Evolutionary conservation across 2,888 invertebrate genomes (phyloP).

Genomic region (Ophion obscuratus): DNA sequence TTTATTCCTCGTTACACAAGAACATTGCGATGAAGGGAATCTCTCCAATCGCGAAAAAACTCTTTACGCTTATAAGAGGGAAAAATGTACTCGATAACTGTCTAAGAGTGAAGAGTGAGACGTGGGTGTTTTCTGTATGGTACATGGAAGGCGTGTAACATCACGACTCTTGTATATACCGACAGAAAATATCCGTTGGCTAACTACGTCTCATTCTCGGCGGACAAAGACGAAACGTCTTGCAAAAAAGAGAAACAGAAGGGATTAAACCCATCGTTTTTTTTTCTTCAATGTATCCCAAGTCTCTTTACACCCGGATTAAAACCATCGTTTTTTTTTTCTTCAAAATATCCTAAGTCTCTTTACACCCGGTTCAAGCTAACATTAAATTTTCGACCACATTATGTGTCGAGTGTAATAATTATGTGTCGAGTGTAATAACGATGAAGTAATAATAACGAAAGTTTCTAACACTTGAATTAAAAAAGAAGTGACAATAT

Average conservation of each 20-base stretch:
- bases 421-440: no score
- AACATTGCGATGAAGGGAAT: conserved; percentile 37
- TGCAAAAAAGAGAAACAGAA: background rate
- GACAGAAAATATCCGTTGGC: conserved; percentile 76
- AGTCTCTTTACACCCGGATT: background rate
- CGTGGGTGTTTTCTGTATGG: conserved; percentile 59
- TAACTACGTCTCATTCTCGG: conserved; percentile 26
- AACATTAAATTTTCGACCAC: no score
- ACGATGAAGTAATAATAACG: no score
- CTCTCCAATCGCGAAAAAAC: conserved; percentile 31
- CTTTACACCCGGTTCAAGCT: background rate
- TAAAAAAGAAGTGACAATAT: no score
- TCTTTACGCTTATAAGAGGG: conserved; percentile 32
- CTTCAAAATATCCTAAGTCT: background rate
- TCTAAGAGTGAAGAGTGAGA: conserved; percentile 57
- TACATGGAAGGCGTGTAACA: conserved; percentile 78
- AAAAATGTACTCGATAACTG: conserved; percentile 57
- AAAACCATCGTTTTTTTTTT: background rate
- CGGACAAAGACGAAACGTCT: conserved; percentile 1
- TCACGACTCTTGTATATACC: conserved; percentile 76
- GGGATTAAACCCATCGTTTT: background rate
- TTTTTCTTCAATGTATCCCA: background rate
- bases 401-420: no score
- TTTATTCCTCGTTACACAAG: background rate
- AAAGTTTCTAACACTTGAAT: no score